phyloP scores from a whole-genome alignment of 2,797 vertebrate species.

The Coluber constrictor region DNA sequence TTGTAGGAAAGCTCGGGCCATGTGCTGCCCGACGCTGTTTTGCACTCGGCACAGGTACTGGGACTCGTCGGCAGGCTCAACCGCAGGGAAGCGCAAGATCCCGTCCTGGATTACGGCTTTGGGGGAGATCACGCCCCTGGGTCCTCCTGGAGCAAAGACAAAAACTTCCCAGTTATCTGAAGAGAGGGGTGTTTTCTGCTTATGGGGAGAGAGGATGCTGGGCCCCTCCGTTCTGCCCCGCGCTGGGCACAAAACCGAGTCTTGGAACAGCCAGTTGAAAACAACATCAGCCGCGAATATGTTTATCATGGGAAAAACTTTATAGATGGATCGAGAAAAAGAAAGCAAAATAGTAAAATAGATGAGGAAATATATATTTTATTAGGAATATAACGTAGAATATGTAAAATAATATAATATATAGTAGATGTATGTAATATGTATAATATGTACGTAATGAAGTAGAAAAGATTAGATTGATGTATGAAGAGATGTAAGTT shows the following conservation, averaged over 20 bases:
- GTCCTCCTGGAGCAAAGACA: conserved; percentile 72
- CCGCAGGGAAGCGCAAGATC: conserved; percentile 75
- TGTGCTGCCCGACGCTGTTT: conserved; percentile 85
- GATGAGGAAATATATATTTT: too few species aligned
- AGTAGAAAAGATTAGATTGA: too few species aligned
- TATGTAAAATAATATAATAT: too few species aligned
- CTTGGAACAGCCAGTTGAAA: background rate
- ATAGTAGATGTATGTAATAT: too few species aligned
- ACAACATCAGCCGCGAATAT: background rate
- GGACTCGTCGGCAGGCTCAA: conserved; percentile 77
- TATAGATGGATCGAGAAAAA: too few species aligned
- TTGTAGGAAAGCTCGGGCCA: conserved; percentile 78
- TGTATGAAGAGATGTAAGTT: too few species aligned
- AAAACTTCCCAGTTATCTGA: background rate
- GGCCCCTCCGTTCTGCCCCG: background rate
- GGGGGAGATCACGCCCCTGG: conserved; percentile 75
- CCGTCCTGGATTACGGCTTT: conserved; percentile 78
- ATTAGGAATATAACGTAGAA: too few species aligned
- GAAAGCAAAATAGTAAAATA: too few species aligned
- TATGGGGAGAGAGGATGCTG: background rate
- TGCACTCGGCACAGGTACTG: conserved; percentile 87
- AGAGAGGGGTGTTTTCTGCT: background rate
- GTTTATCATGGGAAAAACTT: too few species aligned
- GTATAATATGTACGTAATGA: too few species aligned
- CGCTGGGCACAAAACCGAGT: background rate